Evolutionary conservation across 2,797 vertebrate species (phyloP).

Genomic region (Arctocebus calabarensis): DNA sequence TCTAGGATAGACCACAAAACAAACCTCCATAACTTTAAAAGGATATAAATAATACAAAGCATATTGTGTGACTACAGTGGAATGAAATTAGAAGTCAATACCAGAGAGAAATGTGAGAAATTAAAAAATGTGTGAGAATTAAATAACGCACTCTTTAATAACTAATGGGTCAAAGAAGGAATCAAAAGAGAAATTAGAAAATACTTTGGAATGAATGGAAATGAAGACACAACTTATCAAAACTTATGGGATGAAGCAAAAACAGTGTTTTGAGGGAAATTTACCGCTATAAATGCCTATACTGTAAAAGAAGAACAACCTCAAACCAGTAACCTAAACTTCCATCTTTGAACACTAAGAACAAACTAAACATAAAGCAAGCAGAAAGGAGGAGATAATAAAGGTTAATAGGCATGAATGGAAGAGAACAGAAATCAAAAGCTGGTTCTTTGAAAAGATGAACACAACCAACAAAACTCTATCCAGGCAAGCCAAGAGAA

Average conservation of each 20-base stretch:
- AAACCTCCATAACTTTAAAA: constrained; percentile 14
- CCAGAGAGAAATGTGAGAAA: not conserved
- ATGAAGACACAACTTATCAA: not conserved
- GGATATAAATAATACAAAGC: not conserved
- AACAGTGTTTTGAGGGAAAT: not conserved
- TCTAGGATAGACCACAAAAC: not conserved
- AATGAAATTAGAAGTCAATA: constrained; percentile 17
- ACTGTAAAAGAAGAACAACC: not conserved
- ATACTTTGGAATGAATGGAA: not conserved
- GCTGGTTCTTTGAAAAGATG: constrained; percentile 26
- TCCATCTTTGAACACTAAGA: not conserved
- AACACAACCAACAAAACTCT: not conserved
- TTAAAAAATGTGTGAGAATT: not conserved
- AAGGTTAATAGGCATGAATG: not conserved
- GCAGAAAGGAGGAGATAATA: not conserved
- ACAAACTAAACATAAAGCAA: not conserved
- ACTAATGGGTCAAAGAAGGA: not conserved
- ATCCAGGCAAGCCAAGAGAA: not conserved
- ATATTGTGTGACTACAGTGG: not conserved
- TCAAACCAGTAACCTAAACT: constrained; percentile 2
- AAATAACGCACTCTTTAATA: constrained; percentile 6
- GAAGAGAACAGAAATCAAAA: constrained; percentile 25
- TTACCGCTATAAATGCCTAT: not conserved
- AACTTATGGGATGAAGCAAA: not conserved
- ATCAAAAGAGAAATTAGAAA: not conserved